Conservation (phyloP, 2,888 invertebrate genomes). For the Ophonus ardosiacus region DNA sequence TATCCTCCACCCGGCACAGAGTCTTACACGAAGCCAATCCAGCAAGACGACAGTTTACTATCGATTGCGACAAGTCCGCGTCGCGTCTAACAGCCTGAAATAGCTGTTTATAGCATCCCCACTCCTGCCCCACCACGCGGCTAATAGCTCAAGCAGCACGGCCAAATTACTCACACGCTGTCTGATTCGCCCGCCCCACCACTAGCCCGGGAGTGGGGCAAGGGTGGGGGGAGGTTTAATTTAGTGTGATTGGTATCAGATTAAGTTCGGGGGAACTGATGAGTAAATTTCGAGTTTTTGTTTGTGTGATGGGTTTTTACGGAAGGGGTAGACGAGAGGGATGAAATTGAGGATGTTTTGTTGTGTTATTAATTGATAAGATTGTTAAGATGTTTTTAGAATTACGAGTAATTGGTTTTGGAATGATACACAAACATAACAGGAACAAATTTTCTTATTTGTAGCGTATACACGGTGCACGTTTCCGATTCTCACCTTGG, state of each 20-base stretch:
- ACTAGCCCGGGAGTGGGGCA: conserved; percentile 22
- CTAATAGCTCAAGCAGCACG: conserved; percentile 46
- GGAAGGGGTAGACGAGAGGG: neutral
- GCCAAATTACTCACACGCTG: conserved; percentile 44
- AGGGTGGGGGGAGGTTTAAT: conserved; percentile 28
- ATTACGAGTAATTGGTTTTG: neutral
- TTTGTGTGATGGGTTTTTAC: conserved; percentile 36
- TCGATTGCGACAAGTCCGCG: conserved; percentile 76
- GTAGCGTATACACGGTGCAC: no score
- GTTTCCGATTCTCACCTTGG: no score
- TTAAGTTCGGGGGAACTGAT: conserved; percentile 25
- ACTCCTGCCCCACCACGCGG: conserved; percentile 19
- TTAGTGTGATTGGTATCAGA: conserved; percentile 55
- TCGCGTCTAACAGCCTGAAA: conserved; percentile 76
- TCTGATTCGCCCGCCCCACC: conserved; percentile 35
- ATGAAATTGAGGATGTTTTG: neutral
- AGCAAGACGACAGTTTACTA: conserved; percentile 69
- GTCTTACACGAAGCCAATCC: conserved; percentile 59
- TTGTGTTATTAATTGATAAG: conserved; percentile 27
- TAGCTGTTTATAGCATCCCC: conserved; percentile 73
- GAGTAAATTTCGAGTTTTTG: conserved; percentile 35
- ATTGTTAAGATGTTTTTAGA: neutral
- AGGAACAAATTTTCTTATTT: neutral
- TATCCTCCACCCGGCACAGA: neutral
- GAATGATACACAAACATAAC: neutral